Conservation (phyloP, 2,797 vertebrate genomes). For the Tiaroga cobitis region DNA sequence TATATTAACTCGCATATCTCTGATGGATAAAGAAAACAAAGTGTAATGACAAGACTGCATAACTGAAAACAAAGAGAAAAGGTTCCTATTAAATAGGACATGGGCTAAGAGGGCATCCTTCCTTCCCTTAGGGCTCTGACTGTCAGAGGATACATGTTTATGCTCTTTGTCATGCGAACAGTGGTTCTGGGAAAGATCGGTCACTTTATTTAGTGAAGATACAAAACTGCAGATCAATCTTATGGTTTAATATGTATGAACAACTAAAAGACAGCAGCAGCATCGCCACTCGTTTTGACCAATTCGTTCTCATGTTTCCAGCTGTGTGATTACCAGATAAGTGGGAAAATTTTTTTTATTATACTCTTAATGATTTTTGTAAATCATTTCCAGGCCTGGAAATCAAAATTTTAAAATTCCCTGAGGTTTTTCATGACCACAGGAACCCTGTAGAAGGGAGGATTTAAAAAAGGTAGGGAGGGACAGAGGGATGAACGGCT, state of each 20-base stretch:
- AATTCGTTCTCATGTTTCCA: neutral
- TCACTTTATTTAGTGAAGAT: neutral
- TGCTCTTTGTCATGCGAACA: neutral
- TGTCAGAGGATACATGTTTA: conserved; percentile 12
- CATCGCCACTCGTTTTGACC: neutral
- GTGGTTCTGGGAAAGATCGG: neutral
- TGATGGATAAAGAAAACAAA: neutral
- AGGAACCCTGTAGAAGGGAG: neutral
- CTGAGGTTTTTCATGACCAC: neutral
- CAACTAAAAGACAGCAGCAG: neutral
- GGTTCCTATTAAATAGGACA: conserved; percentile 13
- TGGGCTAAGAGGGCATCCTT: conserved; percentile 12
- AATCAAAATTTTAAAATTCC: neutral
- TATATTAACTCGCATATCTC: neutral
- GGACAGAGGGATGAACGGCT: neutral
- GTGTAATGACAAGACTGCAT: neutral
- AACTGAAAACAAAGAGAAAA: neutral
- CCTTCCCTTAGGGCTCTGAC: neutral
- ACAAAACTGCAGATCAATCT: neutral
- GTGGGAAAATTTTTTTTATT: too few relatives aligned
- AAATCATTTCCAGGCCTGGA: neutral
- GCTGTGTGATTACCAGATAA: neutral
- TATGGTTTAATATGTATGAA: neutral
- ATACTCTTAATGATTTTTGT: neutral
- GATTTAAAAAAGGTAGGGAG: neutral